Evolutionary conservation across 2,888 invertebrate genomes (phyloP), one percentile per base, ranked within the genome.

Genomic region (Lumbricus terrestris): DNA sequence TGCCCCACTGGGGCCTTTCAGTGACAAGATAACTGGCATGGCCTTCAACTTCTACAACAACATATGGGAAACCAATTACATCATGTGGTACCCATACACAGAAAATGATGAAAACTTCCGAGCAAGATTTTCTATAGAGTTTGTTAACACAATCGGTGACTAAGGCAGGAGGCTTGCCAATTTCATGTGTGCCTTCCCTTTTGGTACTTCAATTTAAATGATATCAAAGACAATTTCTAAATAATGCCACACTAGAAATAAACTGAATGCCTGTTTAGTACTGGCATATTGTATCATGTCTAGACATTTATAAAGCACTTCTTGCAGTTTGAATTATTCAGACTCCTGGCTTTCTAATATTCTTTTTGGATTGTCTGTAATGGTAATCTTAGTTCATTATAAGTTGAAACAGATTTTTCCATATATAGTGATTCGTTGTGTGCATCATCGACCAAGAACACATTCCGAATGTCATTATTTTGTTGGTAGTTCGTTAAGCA

Each of bases 31-130:
- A 37, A 92, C 91, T 34, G 93, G 93, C 0, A 91, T 93, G 90
- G 93, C 93, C 18, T 94, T 93, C 91, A 94, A 94, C 92, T 89
- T 94, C 40, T 94, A 93, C 91, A 94, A 94, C 92, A 94, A 94
- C 89, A 93, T 94, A 47, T 94, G 94, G 94, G 93, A 93, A 90
- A 94, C 94, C 29, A 94, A 94, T 90, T 94, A 94, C 90, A 94
- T 94, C 42, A 92, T 93, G 82, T 94, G 94, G 93, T 94, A 94
- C 89, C 94, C 94, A 0, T 94, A 93, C 47, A 16, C 91, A 6
- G 82, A 90, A 13, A 92, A 91, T 69, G 93, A 94, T 89, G 91
- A 92, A 83, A 91, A 92, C 90, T 93, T 93, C 91, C 92, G 93
- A 89, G 93, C 93, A 23, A 91, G 93, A 88, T 93, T 93, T 91